Base-by-base conservation (phyloP, 2,797 vertebrate genomes). In the Siniperca scherzeri region DNA sequence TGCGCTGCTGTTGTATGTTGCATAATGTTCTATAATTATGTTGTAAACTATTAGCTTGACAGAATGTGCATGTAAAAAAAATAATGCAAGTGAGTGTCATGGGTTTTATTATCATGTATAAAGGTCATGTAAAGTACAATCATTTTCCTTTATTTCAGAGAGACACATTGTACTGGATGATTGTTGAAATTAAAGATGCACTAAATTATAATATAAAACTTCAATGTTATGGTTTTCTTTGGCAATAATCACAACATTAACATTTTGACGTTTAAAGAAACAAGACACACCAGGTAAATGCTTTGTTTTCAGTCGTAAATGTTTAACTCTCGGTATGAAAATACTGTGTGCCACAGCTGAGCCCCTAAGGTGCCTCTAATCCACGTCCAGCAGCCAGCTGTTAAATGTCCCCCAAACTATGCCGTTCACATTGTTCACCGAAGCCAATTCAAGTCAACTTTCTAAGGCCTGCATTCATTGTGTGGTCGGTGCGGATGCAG, bases 401-500 rank as follows among this genome's bases (percentile, higher is more conserved):
- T 90, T 93, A 86, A 94, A 91, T 89, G 90, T 84, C 81, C 89
- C 87, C 88, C 87, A 74, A 93, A 95, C 93, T 93, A 91, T 93
- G 90, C 94, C 73, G 91, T 88, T 86, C 93, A 92, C 94, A 93
- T 96, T 96, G 95, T 95, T 91, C 93, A 83, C 88, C 71, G 89
- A 86, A 93, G 94, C 94, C 94, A 92, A 94, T 96, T 95, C 95
- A 96, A 95, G 95, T 95, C 88, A 92, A 92, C 91, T 95, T 95
- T 96, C 93, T 95, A 94, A 96, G 94, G 95, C 95, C 94, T 88
- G 88, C 92, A 94, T 95, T 96, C 95, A 96, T 91, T 93, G 92
- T 92, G 92, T 57, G 87, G 89, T 80, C 61, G 48, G 56, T 91
- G 91, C 92, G 93, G 94, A 95, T 93, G 88, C 93, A 89, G 82